Percentiles rank a stretch among this genome's conserved stretches.
These are phyloP conservation scores for Noturus placidus DNA, from an alignment of 2,113 vertebrate species.

Conservation along the genomic window DNA sequence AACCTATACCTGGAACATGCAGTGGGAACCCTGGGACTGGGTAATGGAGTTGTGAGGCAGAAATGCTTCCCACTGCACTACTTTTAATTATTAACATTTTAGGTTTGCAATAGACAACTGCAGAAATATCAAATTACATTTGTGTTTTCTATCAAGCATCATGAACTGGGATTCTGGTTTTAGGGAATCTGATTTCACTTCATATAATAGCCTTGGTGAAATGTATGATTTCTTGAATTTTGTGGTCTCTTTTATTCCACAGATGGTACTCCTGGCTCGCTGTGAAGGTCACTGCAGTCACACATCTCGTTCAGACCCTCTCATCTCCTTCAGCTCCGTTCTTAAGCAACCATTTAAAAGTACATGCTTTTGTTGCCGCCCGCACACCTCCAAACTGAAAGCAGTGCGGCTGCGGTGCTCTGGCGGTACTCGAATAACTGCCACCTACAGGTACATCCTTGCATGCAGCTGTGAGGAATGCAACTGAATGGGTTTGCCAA, in stretches of 20 bases:
- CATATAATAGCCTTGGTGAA: not conserved
- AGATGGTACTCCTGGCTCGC: slow-evolving; percentile 96
- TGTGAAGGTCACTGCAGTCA: slow-evolving; percentile 95
- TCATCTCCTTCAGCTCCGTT: slow-evolving; percentile 93
- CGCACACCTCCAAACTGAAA: slow-evolving; percentile 97
- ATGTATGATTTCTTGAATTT: not conserved
- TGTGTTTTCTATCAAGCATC: not conserved
- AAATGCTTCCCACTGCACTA: not conserved
- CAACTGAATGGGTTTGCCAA: slow-evolving; percentile 70
- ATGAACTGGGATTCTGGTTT: not conserved
- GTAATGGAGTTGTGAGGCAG: not conserved
- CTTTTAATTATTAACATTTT: not conserved
- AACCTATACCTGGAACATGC: not conserved
- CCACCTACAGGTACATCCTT: slow-evolving; percentile 96
- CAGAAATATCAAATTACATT: not conserved
- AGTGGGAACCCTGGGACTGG: not conserved
- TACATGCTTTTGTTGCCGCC: slow-evolving; percentile 91
- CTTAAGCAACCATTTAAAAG: slow-evolving; percentile 95
- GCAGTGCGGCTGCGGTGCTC: slow-evolving; percentile 88
- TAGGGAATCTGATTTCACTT: not conserved
- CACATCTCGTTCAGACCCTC: slow-evolving; percentile 87
- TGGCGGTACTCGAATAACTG: slow-evolving; percentile 88
- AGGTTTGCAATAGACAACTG: not conserved
- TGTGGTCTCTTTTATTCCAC: slow-evolving; percentile 45
- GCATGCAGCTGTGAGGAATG: slow-evolving; percentile 96